Evolutionary conservation across 2,888 invertebrate species (phyloP), one percentile per base, ranked within the genome.

Genomic region (Ophraella communa): DNA sequence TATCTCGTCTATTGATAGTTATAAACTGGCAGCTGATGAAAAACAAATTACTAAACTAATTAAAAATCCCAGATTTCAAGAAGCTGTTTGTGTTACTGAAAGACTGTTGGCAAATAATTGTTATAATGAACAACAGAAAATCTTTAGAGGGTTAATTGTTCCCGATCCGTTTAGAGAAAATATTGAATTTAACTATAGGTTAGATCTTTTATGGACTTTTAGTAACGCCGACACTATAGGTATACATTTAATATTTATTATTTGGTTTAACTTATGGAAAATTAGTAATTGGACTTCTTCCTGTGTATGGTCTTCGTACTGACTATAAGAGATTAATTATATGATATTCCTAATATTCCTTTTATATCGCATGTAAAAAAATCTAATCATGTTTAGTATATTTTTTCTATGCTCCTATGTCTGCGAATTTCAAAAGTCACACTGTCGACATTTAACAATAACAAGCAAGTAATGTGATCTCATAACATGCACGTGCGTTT

Each of bases 101-200:
- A 85, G 93, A n/a, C 86, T 92, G 30, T 81, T 93, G 20, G 88
- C 92, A 0, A 88, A 89, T 59, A 88, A 90, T 73, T 84, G 87
- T 53, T 92, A 84, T 75, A 85, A 86, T 39, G 81, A 83, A n/a
- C 84, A 88, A 59, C 93, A 92, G 76, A 90, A 91, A 73, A 84
- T 85, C 42, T 93, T 89, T 78, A 86, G 90, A 27, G 91, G 91
- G 3, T 84, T 92, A 67, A 77, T 83, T 0, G 80, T 83, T 64
- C 73, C 72, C 14, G 86, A 91, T 79, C 89, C 89, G 0, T 83
- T 88, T 27, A 85, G 89, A 21, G 81, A 87, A 60, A 85, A 89
- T 67, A 85, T 90, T 10, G 83, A 88, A 54, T 91, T 90, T 72
- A 84, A 88, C 57, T 93, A 93, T 77, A 83, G 85, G 0, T 77